Base-by-base conservation (phyloP, 2,113 vertebrate species). In the Leptosomus discolor region DNA sequence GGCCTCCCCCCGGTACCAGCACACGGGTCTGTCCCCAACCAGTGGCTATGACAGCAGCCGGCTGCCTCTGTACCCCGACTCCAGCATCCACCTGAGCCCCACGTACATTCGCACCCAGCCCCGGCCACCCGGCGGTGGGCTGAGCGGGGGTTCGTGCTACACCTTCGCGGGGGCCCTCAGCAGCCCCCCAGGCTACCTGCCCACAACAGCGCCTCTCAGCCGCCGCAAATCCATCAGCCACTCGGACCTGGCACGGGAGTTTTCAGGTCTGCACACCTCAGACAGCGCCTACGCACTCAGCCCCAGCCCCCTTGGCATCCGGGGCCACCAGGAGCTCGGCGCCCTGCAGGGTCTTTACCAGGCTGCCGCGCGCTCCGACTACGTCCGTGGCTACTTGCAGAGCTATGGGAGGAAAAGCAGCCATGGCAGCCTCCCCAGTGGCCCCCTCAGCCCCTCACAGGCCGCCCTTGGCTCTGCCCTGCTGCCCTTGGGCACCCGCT, bases 211-310 rank as follows among this genome's bases (percentile, higher is more conserved):
- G 15, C 97, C 97, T 2, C 98, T 99, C 76, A 98, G 78, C 95
- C 98, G 98, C 64, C 98, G 98, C 69, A 99, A 98, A 93, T 99
- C 99, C 8, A 97, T 98, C 92, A 99, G 99, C 97, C 99, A 99
- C 91, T 99, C 98, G 8, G 99, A 99, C 97, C 93, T 99, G 98
- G 98, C 98, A 12, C 97, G 96, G 67, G 99, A 99, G 88, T 97
- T 99, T 85, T 98, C 99, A 10, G 98, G 98, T 89, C 98, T 99
- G 95, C 98, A 97, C 57, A 63, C 86, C 34, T 97, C 97, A 1
- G 98, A 98, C 46, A 97, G 98, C 18, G 15, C 92, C 70, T 96
- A 96, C 8, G 15, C 93, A 0, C 46, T 97, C 60, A 60, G 82
- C 39, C 54, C 83, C 2, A 48, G 94, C 21, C 54, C 97, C 26